Base-by-base conservation (phyloP, 2,888 invertebrate genomes). In the Alloplasta piceator region DNA sequence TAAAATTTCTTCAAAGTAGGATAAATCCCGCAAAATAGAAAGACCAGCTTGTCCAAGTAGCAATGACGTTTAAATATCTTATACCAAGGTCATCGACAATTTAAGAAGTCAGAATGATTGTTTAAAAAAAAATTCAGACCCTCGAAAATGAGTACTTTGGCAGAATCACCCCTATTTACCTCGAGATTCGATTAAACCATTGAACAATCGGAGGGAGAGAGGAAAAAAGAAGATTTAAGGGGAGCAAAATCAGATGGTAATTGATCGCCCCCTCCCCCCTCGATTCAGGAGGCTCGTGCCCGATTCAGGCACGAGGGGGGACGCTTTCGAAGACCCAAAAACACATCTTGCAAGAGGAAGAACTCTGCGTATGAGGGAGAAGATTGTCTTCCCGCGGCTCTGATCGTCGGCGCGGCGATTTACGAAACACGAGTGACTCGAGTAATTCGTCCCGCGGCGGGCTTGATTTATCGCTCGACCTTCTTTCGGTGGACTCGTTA, bases 401-500 rank as follows among this genome's bases (percentile, higher is more conserved):
- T 41, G 71, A 48, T 78, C 70, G 70, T 67, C 64, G 56, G 66
- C 26, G 26, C 26, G 26, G 26, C 26, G 26, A 75, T 82, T 82
- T 82, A 78, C 82, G 78, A 82, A 82, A 82, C 26, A 26, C 78
- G 82, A 78, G 71, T 78, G 82, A 82, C 82, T 82, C 82, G 78
- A 75, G 82, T 82, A 82, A 82, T 82, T 82, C 82, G 78, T 82
- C 78, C 82, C 82, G 78, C 82, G 72, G 78, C 82, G 72, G 60
- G 64, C 82, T 82, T 82, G 82, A 82, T 82, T 82, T 82, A 82
- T 82, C 82, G 82, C 78, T 82, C 82, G 82, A 82, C 82, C 82
- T 78, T 82, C 82, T 82, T 82, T 82, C 78, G 82, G 70, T 82
- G 82, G 82, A 82, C 82, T 82, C 82, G 82, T 82, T 82, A 82